phyloP scores from a whole-genome alignment of 1,140 invertebrate genomes.

The Cotesia typhae region DNA sequence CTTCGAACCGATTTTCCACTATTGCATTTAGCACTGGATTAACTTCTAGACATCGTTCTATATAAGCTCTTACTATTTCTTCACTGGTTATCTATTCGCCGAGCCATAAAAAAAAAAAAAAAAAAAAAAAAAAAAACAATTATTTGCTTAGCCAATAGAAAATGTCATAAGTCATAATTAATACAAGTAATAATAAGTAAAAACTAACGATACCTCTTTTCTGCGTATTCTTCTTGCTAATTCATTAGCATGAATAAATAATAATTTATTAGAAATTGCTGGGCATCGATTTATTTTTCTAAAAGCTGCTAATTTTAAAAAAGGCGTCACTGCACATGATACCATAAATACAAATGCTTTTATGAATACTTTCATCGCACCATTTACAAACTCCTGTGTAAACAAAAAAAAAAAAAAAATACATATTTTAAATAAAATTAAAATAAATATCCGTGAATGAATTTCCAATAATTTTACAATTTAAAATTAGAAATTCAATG shows the following conservation, averaged over 20 bases:
- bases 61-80: constrained; percentile 72
- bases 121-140: constrained; percentile 22
- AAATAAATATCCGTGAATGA: background rate
- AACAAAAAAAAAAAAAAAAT: background rate
- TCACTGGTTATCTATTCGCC: constrained; percentile 65
- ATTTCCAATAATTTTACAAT: constrained; percentile 6
- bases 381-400: constrained; percentile 39
- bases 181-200: constrained; percentile 2
- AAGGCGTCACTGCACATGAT: constrained; percentile 57
- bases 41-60: constrained; percentile 72
- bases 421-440: background rate
- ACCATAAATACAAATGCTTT: constrained; percentile 51
- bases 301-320: constrained; percentile 59
- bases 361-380: constrained; percentile 25
- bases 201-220: constrained; percentile 63
- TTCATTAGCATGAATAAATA: constrained; percentile 70
- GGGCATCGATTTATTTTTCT: constrained; percentile 67
- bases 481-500: background rate
- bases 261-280: constrained; percentile 68
- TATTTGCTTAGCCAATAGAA: constrained; percentile 11
- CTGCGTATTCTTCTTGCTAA: constrained; percentile 70
- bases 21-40: constrained; percentile 77
- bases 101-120: background rate
- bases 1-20: constrained; percentile 72
- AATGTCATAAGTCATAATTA: constrained; percentile 3